Conservation (phyloP, 92 coral and sea anemone species). For the Galaxea fascicularis region DNA sequence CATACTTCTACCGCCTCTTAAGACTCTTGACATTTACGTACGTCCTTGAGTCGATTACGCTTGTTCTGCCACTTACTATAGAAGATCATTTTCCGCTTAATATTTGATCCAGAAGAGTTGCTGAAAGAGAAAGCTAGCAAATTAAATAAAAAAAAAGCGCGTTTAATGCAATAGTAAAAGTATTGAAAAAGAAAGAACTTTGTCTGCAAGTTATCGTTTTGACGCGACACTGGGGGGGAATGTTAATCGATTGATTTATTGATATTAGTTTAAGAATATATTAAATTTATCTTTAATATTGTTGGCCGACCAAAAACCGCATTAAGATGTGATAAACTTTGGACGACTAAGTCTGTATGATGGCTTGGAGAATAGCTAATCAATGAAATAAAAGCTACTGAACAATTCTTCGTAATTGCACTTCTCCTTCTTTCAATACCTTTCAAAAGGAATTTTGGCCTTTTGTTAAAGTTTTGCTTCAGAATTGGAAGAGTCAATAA, state of each 20-base stretch:
- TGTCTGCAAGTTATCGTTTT: background rate
- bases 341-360: background rate
- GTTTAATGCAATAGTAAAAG: background rate
- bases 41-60: constrained; percentile 32
- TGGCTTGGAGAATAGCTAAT: background rate
- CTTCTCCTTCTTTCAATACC: background rate
- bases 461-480: background rate
- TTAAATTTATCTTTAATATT: background rate
- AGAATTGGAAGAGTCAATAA: background rate
- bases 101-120: background rate
- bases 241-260: background rate
- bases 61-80: background rate
- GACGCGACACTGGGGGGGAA: background rate
- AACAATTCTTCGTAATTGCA: background rate
- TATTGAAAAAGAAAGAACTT: constrained; percentile 4
- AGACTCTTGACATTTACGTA: constrained; percentile 9
- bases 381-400: background rate
- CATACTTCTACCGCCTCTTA: background rate
- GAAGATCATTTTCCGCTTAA: background rate
- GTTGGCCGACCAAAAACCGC: background rate
- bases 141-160: background rate
- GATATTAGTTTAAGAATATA: constrained; percentile 1
- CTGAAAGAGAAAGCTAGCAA: background rate
- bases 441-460: background rate
- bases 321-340: background rate